Base-by-base conservation (phyloP, 2,888 invertebrate genomes). In the Sesia bembeciformis region DNA sequence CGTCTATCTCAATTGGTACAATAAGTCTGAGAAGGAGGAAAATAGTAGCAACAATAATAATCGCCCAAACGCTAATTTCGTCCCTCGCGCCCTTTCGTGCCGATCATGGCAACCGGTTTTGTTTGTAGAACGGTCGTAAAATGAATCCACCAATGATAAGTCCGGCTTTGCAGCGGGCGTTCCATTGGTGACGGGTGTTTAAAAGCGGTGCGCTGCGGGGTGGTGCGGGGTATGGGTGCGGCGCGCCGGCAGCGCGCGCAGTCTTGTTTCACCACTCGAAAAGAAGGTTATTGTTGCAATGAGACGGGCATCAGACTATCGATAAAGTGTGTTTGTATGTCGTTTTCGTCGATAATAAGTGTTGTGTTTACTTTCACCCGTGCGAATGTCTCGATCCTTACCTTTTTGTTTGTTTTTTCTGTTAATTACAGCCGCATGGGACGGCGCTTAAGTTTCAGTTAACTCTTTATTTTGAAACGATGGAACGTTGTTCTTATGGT, bases 401-500 rank as follows among this genome's bases (percentile, higher is more conserved):
- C 80, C 77, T 83, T 84, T 84, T 82, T 78, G 78, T 86, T 87
- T 86, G 79, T 81, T 81, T 82, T 84, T 82, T 78, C 68, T 78
- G 83, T 84, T 82, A 81, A 84, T 83, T 72, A 84, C 69, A 79
- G 86, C 85, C 87, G 81, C 81, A 87, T 85, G 84, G 86, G 83
- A 82, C 90, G 89, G 82, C 82, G 85, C 83, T 87, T 84, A 80
- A 80, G 85, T 87, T 86, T 87, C 86, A 88, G 88, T 86, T 87
- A 84, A 86, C 78, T 79, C 79, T 87, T 90, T 87, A 87, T 83
- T 88, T 90, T 90, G 88, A 91, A 92, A 93, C 91, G 91, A 93
- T 93, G 93, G 93, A 93, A 93, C 93, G 93, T 91, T 92, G 93
- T 91, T 92, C 93, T 91, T 93, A 92, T 91, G 93, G 93, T 91